Conservation (phyloP, 2,888 invertebrate genomes). For the Eurytoma californica region DNA sequence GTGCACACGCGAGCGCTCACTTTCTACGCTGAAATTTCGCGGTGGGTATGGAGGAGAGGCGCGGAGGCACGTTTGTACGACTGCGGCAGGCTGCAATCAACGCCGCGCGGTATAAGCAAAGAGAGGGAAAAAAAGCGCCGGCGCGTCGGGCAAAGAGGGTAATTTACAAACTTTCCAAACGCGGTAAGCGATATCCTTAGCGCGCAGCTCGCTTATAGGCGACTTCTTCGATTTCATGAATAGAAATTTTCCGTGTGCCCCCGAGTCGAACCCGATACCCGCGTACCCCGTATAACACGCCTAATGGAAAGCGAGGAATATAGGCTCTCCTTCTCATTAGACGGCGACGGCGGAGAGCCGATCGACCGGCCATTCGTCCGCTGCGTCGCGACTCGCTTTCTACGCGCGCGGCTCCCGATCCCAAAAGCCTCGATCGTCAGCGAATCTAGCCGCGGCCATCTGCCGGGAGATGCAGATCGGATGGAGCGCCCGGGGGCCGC, state of each 20-base stretch:
- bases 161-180: constrained; percentile 47
- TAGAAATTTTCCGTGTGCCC: constrained; percentile 39
- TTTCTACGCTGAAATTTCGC: constrained; percentile 5
- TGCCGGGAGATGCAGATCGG: constrained; percentile 17
- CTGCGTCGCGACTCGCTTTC: neutral
- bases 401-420: neutral
- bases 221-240: constrained; percentile 38
- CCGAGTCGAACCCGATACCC: constrained; percentile 3
- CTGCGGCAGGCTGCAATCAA: constrained; percentile 8
- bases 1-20: neutral
- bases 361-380: too few relatives aligned
- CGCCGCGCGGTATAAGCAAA: neutral
- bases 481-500: constrained; percentile 12
- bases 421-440: constrained; percentile 5
- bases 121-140: neutral
- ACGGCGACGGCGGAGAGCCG: neutral
- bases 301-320: constrained; percentile 18
- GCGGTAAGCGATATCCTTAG: constrained; percentile 17
- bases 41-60: neutral
- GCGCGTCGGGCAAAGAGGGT: constrained; percentile 27
- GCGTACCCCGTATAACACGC: neutral
- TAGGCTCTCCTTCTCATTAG: constrained; percentile 33
- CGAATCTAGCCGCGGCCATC: neutral
- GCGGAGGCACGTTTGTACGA: constrained; percentile 13
- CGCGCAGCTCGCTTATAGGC: neutral